phyloP scores from a whole-genome alignment of 2,888 invertebrate genomes.

The Tolmerus cingulatus region DNA sequence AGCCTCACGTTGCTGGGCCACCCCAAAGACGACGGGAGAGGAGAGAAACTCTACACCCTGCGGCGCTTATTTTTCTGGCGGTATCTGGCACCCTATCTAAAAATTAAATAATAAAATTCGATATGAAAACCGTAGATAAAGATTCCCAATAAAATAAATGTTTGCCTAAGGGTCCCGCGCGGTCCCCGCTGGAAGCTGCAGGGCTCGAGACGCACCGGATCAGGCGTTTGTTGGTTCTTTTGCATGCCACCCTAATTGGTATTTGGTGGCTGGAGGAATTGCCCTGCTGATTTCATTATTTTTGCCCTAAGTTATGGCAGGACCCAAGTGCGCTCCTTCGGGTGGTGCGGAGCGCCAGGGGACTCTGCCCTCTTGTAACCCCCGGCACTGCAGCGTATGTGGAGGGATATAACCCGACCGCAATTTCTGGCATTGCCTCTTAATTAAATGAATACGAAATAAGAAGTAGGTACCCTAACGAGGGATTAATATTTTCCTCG shows the following conservation, averaged over 20 bases:
- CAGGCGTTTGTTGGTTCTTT: neutral
- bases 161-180: slow-evolving; percentile 4
- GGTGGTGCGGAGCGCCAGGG: neutral
- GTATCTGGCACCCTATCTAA: slow-evolving; percentile 26
- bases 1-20: slow-evolving; percentile 2
- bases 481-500: neutral
- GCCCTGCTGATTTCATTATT: slow-evolving; percentile 39
- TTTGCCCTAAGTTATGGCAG: slow-evolving; percentile 6
- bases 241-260: slow-evolving; percentile 36
- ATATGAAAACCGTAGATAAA: slow-evolving; percentile 39
- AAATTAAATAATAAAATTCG: slow-evolving; percentile 41
- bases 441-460: neutral
- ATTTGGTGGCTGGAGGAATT: slow-evolving; percentile 38
- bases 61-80: slow-evolving; percentile 4
- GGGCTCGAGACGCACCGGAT: neutral
- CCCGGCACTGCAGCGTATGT: neutral
- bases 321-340: slow-evolving; percentile 14
- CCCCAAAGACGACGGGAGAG: neutral
- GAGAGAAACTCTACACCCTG: slow-evolving; percentile 6
- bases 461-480: neutral
- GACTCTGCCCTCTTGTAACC: neutral
- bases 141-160: slow-evolving; percentile 41
- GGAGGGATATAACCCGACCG: neutral
- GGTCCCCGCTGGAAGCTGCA: neutral
- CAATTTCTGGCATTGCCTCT: neutral